A percentile compares a stretch with the other conserved stretches of the same genome.
phyloP scores from a whole-genome alignment of 2,888 invertebrate species.

The Hermodice carunculata region DNA sequence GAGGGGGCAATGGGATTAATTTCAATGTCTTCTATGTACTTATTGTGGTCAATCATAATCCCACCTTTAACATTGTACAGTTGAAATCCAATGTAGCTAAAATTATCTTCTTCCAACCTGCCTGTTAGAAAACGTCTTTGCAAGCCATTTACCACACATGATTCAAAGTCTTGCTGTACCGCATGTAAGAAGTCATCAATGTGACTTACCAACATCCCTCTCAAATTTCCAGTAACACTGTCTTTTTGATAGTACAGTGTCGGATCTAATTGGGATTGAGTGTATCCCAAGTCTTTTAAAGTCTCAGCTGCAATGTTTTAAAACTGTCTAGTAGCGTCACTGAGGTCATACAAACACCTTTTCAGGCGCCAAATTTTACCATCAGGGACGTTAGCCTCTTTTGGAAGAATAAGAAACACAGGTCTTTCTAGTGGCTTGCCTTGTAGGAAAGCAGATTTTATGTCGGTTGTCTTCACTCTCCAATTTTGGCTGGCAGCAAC shows the following conservation, averaged over 20 bases:
- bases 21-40: neutral
- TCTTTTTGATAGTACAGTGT: neutral
- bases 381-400: neutral
- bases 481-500: neutral
- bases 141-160: neutral
- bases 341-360: neutral
- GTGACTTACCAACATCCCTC: neutral
- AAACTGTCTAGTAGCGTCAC: neutral
- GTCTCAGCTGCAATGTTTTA: neutral
- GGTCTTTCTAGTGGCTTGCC: neutral
- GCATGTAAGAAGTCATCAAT: constrained; percentile 4
- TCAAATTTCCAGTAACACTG: neutral
- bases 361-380: neutral
- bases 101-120: neutral
- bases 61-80: neutral
- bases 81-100: neutral
- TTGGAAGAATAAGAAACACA: neutral
- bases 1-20: neutral
- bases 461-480: neutral
- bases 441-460: neutral
- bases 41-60: neutral
- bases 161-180: neutral
- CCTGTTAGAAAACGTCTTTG: neutral
- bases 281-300: neutral
- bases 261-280: neutral